Conservation (phyloP, 2,888 invertebrate species). For the Neoaliturus tenellus region DNA sequence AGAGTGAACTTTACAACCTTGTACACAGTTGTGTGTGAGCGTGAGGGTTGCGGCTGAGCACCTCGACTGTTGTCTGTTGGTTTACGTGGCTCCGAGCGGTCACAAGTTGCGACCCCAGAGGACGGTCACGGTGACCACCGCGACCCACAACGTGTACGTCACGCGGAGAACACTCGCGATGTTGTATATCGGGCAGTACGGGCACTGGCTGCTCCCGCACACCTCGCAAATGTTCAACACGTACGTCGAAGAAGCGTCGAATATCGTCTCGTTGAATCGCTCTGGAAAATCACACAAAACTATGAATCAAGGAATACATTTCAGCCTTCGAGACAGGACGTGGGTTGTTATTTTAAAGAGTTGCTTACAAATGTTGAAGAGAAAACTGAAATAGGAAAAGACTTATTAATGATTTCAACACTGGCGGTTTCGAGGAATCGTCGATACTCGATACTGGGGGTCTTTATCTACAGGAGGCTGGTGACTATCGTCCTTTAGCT, state of each 20-base stretch:
- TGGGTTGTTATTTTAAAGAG: too few species aligned
- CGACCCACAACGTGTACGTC: constrained; percentile 42
- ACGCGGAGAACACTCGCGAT: constrained; percentile 70
- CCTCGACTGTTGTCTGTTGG: background rate
- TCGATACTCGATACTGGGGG: too few species aligned
- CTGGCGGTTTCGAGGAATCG: too few species aligned
- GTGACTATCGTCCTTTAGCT: too few species aligned
- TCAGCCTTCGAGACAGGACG: too few species aligned
- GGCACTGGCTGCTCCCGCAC: constrained; percentile 95
- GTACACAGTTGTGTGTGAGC: background rate
- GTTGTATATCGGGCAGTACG: constrained; percentile 93
- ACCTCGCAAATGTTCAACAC: constrained; percentile 95
- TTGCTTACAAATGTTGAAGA: too few species aligned
- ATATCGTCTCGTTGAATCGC: constrained; percentile 94
- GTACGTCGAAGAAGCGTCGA: constrained; percentile 91
- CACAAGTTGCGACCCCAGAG: constrained; percentile 34
- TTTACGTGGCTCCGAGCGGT: constrained; percentile 2
- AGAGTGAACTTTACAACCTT: background rate
- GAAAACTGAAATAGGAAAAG: too few species aligned
- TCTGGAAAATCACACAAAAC: constrained; percentile 74
- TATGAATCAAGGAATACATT: background rate
- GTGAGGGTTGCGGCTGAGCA: constrained; percentile 16
- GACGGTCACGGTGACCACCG: constrained; percentile 1
- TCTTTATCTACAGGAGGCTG: too few species aligned
- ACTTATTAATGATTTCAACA: too few species aligned